Percentiles rank a stretch among this genome's conserved stretches.
Evolutionary conservation across 2,113 vertebrate species (phyloP).

Genomic region (Tylochromis polylepis): DNA sequence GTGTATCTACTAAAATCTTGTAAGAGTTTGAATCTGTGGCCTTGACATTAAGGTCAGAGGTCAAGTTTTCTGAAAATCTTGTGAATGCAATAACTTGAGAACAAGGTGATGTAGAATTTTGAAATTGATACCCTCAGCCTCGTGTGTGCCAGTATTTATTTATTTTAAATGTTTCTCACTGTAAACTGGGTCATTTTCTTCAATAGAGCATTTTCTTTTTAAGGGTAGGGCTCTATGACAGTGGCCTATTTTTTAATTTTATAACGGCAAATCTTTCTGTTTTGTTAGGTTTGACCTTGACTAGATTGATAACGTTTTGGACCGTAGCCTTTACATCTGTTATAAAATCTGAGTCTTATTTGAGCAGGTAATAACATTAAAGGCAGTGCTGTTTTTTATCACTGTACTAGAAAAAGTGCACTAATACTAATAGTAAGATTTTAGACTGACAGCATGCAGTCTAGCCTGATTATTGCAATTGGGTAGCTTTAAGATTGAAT

Average conservation of each 20-base stretch:
- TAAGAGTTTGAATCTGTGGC: no score
- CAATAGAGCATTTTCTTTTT: neutral
- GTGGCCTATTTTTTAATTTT: neutral
- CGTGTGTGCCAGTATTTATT: neutral
- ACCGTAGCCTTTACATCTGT: neutral
- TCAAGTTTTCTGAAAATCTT: no score
- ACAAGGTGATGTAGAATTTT: no score
- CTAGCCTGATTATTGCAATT: neutral
- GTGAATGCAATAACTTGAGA: no score
- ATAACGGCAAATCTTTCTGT: neutral
- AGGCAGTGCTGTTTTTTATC: neutral
- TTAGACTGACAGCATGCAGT: neutral
- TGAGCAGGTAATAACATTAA: neutral
- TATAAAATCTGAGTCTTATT: neutral
- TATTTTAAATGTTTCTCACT: neutral
- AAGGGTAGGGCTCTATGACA: neutral
- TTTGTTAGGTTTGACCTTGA: neutral
- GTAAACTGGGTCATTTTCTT: neutral
- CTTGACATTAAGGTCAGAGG: no score
- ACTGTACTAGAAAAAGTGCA: neutral
- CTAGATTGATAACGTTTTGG: neutral
- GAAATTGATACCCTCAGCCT: no score
- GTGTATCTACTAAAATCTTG: no score
- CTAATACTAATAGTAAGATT: neutral
- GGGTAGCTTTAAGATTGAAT: neutral